phyloP scores from a whole-genome alignment of 1,140 invertebrate species.

The Drosophila setifemur region DNA sequence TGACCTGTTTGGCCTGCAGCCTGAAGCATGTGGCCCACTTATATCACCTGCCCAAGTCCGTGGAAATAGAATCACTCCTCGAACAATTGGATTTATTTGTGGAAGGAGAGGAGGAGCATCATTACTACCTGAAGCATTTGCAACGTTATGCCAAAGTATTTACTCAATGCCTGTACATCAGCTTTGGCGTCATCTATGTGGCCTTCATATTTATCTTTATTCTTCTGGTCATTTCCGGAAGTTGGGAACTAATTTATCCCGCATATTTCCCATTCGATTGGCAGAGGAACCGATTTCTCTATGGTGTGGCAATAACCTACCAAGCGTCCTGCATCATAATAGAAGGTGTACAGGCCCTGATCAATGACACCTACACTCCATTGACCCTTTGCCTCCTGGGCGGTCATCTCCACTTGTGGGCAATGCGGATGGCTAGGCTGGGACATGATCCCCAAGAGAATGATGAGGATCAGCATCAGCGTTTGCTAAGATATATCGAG shows the following conservation, averaged over 20 bases:
- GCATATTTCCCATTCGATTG: constrained; percentile 54
- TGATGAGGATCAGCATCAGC: neutral
- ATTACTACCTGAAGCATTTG: constrained; percentile 29
- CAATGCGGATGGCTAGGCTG: constrained; percentile 28
- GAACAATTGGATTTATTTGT: constrained; percentile 29
- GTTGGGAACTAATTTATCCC: constrained; percentile 20
- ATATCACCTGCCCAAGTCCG: constrained; percentile 28
- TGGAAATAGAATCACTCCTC: constrained; percentile 38
- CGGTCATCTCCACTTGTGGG: constrained; percentile 46
- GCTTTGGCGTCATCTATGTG: constrained; percentile 24
- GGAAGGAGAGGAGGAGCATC: constrained; percentile 12
- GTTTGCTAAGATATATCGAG: constrained; percentile 17
- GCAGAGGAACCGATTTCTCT: neutral
- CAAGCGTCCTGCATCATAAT: constrained; percentile 15
- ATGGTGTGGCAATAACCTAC: constrained; percentile 20
- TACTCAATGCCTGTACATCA: constrained; percentile 35
- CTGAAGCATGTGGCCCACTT: constrained; percentile 42
- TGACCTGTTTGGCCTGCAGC: constrained; percentile 41
- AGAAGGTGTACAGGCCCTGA: constrained; percentile 27
- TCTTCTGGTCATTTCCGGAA: neutral
- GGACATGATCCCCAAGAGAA: constrained; percentile 3
- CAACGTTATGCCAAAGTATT: constrained; percentile 10
- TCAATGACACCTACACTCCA: constrained; percentile 39
- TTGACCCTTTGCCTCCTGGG: constrained; percentile 43
- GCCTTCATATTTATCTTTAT: neutral